A percentile compares a stretch with the other conserved stretches of the same genome.
phyloP scores from a whole-genome alignment of 35 echinoderm and acorn worm species.

The Patiria miniata region DNA sequence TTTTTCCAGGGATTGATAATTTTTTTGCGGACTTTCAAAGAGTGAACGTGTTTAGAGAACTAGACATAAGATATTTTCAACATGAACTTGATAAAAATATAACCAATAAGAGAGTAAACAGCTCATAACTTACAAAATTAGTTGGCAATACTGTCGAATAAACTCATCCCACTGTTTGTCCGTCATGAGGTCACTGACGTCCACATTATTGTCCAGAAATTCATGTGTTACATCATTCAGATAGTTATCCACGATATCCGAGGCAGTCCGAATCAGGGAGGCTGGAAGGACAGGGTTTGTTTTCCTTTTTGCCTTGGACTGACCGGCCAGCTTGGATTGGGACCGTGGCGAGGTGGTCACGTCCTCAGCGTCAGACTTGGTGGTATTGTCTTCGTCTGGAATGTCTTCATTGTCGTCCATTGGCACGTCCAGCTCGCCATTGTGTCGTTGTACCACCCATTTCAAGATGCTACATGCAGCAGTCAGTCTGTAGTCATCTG shows the following conservation, averaged over 20 bases:
- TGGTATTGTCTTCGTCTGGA: constrained; percentile 22
- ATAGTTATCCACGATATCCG: constrained; percentile 67
- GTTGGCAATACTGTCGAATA: constrained; percentile 89
- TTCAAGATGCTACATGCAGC: constrained; percentile 73
- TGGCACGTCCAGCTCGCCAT: constrained; percentile 65
- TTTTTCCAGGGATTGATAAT: too few relatives aligned
- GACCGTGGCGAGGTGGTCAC: background rate
- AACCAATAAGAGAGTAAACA: too few relatives aligned
- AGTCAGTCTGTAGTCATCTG: constrained; percentile 82
- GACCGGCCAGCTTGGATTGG: constrained; percentile 3
- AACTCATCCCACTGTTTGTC: constrained; percentile 80
- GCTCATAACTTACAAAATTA: constrained; percentile 69
- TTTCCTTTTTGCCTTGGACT: constrained; percentile 55
- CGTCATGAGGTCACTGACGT: constrained; percentile 35
- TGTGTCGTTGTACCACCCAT: constrained; percentile 82
- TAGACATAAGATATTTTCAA: too few relatives aligned
- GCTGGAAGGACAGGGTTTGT: constrained; percentile 37
- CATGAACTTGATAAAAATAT: too few relatives aligned
- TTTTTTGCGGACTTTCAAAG: too few relatives aligned
- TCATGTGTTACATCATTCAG: constrained; percentile 60
- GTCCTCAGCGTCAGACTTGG: constrained; percentile 32
- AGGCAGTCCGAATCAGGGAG: constrained; percentile 56
- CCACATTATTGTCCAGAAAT: constrained; percentile 54
- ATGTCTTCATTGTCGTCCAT: constrained; percentile 52
- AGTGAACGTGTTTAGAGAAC: too few relatives aligned